A percentile compares a stretch with the other conserved stretches of the same genome.
Conservation (phyloP, 2,888 invertebrate genomes). For the Beris morrisii region DNA sequence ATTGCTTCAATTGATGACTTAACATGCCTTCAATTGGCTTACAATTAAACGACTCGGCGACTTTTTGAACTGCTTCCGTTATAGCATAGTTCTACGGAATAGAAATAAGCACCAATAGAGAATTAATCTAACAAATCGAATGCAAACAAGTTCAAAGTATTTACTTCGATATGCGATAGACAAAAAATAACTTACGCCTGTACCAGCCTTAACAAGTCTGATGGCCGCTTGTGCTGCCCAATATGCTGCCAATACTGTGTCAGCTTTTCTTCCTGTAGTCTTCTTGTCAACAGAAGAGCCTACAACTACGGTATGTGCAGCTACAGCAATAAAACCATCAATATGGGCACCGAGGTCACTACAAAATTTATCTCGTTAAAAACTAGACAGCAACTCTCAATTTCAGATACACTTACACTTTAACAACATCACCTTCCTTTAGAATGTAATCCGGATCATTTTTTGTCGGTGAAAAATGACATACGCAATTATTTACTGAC, state of each 20-base stretch:
- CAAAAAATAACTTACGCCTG: constrained; percentile 66
- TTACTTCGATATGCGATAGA: constrained; percentile 12
- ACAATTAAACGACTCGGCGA: constrained; percentile 90
- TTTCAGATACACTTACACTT: constrained; percentile 76
- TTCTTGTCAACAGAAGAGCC: constrained; percentile 74
- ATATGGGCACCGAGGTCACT: constrained; percentile 98
- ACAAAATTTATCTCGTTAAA: constrained; percentile 29
- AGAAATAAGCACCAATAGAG: constrained; percentile 1
- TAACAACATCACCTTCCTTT: constrained; percentile 92
- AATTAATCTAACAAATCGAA: constrained; percentile 13
- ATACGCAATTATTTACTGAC: constrained; percentile 98
- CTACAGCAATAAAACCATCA: constrained; percentile 98
- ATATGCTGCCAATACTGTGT: constrained; percentile 93
- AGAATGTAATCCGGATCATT: constrained; percentile 86
- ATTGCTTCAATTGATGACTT: constrained; percentile 93
- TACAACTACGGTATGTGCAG: constrained; percentile 92
- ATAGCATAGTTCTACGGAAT: constrained; percentile 76
- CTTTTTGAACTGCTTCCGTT: constrained; percentile 90
- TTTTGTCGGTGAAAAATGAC: constrained; percentile 95
- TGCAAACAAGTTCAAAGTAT: constrained; percentile 19
- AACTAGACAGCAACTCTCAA: not conserved
- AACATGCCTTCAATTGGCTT: constrained; percentile 97
- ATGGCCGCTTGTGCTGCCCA: constrained; percentile 94
- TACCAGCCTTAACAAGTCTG: constrained; percentile 86
- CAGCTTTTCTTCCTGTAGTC: constrained; percentile 87